Evolutionary conservation across 2,797 vertebrate genomes (phyloP), one percentile per base, ranked within the genome.

Genomic region (Moxostoma hubbsi): DNA sequence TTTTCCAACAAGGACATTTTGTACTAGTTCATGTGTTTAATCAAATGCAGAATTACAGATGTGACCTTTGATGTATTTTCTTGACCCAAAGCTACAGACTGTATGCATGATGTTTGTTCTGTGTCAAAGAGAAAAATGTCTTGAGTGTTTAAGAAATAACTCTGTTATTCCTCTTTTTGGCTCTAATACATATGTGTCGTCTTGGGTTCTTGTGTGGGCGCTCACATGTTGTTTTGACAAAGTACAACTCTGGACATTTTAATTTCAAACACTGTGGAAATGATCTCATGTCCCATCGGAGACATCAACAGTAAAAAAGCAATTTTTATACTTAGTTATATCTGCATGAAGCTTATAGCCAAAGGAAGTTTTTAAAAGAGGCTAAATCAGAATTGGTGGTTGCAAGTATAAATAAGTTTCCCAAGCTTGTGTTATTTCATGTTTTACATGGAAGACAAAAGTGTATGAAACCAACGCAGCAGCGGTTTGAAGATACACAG

Each of bases 21-120:
- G 58, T 61, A 36, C 10, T 61, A 13, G 55, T 61, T 57, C 74
- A 9, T 24, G 10, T 61, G 47, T 73, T 47, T 66, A 12, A 49
- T 73, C 54, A 66, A 71, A 66, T 36, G 16, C 47, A 76, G 61
- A 66, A 59, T 63, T 65, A 72, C 74, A 81, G 12, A 77, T 16
- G 55, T 59, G 64, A 59, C n/a, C 54, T 49, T 43, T 68, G 62
- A 82, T 46, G 49, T 62, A 45, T 15, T 64, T 47, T 24, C 2
- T 43, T 69, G 49, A 72, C 53, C 54, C 53, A 68, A 59, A 71
- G 43, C 18, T 15, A 8, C 57, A 77, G 54, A 55, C 61, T 57
- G 18, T 49, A 54, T 65, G 47, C 24, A 9, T 57, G 46, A 16
- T 62, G 50, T 73, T 82, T 73, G 43, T 64, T 10, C 50, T 43